A percentile compares a stretch with the other conserved stretches of the same genome.
phyloP scores from a whole-genome alignment of 2,888 invertebrate species.

The Pammene fasciana region DNA sequence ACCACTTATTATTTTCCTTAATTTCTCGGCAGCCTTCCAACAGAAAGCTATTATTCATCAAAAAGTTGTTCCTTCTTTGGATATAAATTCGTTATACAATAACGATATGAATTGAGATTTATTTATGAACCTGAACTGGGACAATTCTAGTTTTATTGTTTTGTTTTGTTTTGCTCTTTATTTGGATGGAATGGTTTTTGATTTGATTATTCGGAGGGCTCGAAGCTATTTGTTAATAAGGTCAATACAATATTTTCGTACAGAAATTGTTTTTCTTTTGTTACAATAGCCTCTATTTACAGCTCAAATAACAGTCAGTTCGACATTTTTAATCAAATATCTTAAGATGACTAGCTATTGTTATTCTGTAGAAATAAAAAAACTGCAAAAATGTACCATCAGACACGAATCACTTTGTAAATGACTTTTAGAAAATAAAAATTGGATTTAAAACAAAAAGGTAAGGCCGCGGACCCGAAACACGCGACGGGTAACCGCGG shows the following conservation, averaged over 20 bases:
- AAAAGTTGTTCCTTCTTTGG: slow-evolving; percentile 15
- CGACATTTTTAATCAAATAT: too few relatives aligned
- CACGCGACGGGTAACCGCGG: too few relatives aligned
- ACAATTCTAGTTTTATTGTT: slow-evolving; percentile 26
- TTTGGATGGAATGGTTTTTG: not conserved
- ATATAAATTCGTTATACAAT: slow-evolving; percentile 25
- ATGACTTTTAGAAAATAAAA: too few relatives aligned
- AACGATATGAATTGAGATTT: slow-evolving; percentile 29
- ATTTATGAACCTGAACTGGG: slow-evolving; percentile 22
- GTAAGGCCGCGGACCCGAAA: too few relatives aligned
- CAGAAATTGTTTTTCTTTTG: not conserved
- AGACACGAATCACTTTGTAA: too few relatives aligned
- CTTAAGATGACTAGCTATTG: too few relatives aligned
- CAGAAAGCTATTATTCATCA: slow-evolving; percentile 9
- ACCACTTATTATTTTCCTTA: slow-evolving; percentile 10
- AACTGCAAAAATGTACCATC: too few relatives aligned
- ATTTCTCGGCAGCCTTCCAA: slow-evolving; percentile 25
- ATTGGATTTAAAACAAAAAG: too few relatives aligned
- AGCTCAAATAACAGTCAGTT: not conserved
- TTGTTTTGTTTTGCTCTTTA: slow-evolving; percentile 29
- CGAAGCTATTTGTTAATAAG: slow-evolving; percentile 13
- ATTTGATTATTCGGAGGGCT: slow-evolving; percentile 12
- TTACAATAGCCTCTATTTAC: not conserved
- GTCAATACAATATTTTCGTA: not conserved
- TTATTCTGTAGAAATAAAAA: too few relatives aligned